These are phyloP conservation scores for Beroe forskalii DNA, from an alignment of 37 sponge, comb jelly and placozoan genomes.

Conservation along the genomic window DNA sequence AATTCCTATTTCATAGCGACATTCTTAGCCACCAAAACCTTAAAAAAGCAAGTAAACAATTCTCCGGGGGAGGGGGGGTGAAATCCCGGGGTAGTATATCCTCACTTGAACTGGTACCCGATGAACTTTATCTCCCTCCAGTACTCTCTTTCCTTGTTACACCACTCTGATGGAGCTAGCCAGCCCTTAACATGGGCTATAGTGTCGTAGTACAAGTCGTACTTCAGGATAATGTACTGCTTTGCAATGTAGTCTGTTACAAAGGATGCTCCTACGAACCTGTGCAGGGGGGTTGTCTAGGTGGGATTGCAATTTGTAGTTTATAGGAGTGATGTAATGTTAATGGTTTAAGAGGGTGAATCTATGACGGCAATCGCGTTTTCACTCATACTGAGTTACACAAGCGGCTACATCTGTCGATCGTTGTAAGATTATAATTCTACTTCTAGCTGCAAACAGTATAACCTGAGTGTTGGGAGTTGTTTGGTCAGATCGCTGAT, in stretches of 20 bases:
- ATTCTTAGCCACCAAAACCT: background rate
- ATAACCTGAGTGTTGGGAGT: background rate
- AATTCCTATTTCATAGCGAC: no score
- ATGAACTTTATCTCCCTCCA: background rate
- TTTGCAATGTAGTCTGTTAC: conserved; percentile 3
- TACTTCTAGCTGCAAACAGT: no score
- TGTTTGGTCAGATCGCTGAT: background rate
- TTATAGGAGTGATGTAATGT: no score
- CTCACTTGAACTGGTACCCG: conserved; percentile 37
- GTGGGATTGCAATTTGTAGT: background rate
- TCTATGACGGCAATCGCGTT: no score
- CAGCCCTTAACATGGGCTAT: background rate
- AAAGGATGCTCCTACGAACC: background rate
- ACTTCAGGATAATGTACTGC: conserved; percentile 29
- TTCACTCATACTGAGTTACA: no score
- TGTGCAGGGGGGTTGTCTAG: background rate
- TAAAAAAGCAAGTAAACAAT: background rate
- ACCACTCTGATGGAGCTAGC: background rate
- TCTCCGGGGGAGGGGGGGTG: background rate
- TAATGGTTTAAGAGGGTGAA: no score
- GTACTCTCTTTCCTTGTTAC: background rate
- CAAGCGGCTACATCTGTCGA: no score
- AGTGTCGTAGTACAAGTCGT: conserved; percentile 13
- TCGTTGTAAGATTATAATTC: no score
- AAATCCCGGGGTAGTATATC: no score